Percentiles rank a stretch among this genome's conserved stretches.
Evolutionary conservation across 2,888 invertebrate genomes (phyloP).

Genomic region (Andrena dorsata): DNA sequence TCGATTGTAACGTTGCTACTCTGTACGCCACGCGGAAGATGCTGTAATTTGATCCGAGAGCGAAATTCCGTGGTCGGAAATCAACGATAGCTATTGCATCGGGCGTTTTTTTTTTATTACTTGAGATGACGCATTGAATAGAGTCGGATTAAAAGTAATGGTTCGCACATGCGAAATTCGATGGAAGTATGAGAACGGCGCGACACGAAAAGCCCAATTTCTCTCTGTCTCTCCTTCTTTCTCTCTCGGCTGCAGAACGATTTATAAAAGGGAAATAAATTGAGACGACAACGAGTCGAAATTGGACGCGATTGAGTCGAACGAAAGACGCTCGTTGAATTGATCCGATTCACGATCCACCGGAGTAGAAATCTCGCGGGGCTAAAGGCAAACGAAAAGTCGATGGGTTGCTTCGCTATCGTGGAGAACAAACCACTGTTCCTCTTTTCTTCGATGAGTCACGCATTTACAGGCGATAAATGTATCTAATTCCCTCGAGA

Average conservation of each 20-base stretch:
- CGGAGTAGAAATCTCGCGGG: neutral
- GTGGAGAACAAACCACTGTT: neutral
- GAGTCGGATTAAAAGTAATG: neutral
- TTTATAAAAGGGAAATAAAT: neutral
- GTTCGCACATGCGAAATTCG: neutral
- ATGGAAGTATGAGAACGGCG: neutral
- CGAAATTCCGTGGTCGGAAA: neutral
- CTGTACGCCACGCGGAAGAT: too few species aligned
- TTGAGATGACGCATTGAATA: neutral
- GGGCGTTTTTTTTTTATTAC: neutral
- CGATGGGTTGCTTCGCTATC: neutral
- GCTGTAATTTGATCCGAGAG: too few species aligned
- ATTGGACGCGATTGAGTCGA: conserved; percentile 14
- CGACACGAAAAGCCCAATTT: neutral
- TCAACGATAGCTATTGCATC: neutral
- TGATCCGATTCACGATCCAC: neutral
- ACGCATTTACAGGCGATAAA: neutral
- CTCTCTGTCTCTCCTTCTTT: neutral
- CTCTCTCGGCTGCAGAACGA: neutral
- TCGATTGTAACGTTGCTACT: too few species aligned
- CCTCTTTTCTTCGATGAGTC: neutral
- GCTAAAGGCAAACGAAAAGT: neutral
- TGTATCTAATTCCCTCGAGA: neutral
- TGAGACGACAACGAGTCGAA: conserved; percentile 12
- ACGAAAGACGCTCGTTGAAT: conserved; percentile 5